phyloP scores from a whole-genome alignment of 2,113 vertebrate species.

The Antechinus flavipes region DNA sequence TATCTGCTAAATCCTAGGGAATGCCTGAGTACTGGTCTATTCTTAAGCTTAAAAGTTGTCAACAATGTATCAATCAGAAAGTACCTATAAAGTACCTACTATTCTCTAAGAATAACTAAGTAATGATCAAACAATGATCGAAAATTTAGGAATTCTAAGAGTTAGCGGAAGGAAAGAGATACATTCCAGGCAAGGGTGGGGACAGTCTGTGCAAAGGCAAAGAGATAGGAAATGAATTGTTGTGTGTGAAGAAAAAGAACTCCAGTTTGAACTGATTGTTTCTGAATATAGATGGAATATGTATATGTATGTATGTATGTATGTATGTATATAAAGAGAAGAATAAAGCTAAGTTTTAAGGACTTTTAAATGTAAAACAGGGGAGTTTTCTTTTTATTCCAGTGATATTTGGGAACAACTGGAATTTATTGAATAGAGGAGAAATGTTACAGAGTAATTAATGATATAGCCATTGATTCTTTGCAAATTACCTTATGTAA shows the following conservation, averaged over 20 bases:
- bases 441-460: background rate
- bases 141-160: background rate
- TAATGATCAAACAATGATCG: background rate
- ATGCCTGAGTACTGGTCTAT: background rate
- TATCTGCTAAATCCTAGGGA: background rate
- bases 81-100: background rate
- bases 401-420: background rate
- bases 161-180: background rate
- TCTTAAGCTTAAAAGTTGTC: background rate
- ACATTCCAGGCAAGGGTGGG: background rate
- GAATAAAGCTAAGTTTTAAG: background rate
- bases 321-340: background rate
- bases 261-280: background rate
- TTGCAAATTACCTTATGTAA: background rate
- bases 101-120: background rate
- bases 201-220: background rate
- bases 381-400: background rate
- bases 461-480: background rate
- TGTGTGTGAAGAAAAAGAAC: background rate
- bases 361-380: background rate
- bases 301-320: too few species aligned
- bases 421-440: background rate
- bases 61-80: background rate
- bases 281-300: too few species aligned
- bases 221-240: background rate